phyloP scores from a whole-genome alignment of 2,888 invertebrate species.

The Flexamia atlantica region DNA sequence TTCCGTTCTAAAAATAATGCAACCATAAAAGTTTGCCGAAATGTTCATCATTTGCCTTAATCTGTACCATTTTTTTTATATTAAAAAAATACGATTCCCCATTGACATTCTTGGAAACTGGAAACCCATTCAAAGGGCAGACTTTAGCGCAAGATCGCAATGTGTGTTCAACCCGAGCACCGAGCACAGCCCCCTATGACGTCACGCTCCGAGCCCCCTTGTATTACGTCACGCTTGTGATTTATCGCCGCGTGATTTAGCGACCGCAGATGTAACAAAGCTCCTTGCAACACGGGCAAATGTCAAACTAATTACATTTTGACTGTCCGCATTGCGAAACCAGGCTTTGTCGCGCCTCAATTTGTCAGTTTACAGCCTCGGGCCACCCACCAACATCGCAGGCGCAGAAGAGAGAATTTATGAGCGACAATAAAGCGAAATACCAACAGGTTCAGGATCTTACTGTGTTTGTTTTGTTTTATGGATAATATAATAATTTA shows the following conservation, averaged over 20 bases:
- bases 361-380: slow-evolving; percentile 3
- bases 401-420: background rate
- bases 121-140: too few relatives aligned
- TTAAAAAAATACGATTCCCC: too few relatives aligned
- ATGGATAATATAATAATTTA: too few relatives aligned
- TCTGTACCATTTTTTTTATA: too few relatives aligned
- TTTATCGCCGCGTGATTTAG: slow-evolving; percentile 21
- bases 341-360: slow-evolving; percentile 4
- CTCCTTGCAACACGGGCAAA: slow-evolving; percentile 14
- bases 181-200: background rate
- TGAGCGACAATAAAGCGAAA: background rate
- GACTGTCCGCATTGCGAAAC: slow-evolving; percentile 26
- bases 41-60: too few relatives aligned
- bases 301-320: slow-evolving; percentile 35
- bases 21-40: too few relatives aligned
- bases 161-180: too few relatives aligned
- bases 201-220: background rate
- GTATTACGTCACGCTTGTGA: slow-evolving; percentile 16
- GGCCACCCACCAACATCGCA: background rate
- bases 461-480: too few relatives aligned
- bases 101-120: too few relatives aligned
- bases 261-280: slow-evolving; percentile 32
- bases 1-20: too few relatives aligned
- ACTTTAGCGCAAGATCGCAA: too few relatives aligned
- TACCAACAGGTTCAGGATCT: slow-evolving; percentile 1